Conservation (phyloP, 1,140 invertebrate species). For the Heliothis subflexa region DNA sequence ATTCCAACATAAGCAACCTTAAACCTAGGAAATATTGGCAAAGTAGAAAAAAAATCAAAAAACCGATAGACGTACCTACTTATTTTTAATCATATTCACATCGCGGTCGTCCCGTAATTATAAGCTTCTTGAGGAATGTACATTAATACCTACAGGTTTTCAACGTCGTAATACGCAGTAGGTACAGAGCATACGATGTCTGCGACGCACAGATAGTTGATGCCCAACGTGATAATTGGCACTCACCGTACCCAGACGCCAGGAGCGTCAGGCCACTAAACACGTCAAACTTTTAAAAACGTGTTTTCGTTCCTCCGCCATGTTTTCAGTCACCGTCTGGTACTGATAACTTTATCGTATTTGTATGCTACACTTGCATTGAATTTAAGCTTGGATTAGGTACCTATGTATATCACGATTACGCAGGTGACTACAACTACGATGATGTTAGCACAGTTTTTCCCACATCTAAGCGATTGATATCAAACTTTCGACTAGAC, state of each 20-base stretch:
- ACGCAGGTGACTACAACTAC: background rate
- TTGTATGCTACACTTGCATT: conserved; percentile 11
- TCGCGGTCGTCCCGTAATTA: background rate
- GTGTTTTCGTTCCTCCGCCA: conserved; percentile 18
- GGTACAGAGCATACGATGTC: conserved; percentile 3
- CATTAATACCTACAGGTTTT: conserved; percentile 5
- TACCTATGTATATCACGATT: background rate
- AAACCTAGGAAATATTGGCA: no score
- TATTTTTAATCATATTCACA: background rate
- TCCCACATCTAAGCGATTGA: background rate
- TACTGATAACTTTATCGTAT: conserved; percentile 33
- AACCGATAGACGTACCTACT: background rate
- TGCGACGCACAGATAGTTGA: conserved; percentile 27
- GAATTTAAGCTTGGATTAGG: background rate
- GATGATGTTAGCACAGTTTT: background rate
- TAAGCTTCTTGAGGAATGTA: background rate
- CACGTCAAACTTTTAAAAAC: conserved; percentile 29
- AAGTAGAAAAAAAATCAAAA: background rate
- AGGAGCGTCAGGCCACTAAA: conserved; percentile 23
- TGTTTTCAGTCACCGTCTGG: conserved; percentile 31
- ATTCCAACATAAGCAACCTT: background rate
- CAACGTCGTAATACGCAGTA: background rate
- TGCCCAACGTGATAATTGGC: conserved; percentile 32
- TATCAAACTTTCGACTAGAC: background rate
- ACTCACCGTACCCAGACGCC: conserved; percentile 11